A percentile compares a stretch with the other conserved stretches of the same genome.
Evolutionary conservation across 2,113 vertebrate species (phyloP).

Genomic region (Canis aureus): DNA sequence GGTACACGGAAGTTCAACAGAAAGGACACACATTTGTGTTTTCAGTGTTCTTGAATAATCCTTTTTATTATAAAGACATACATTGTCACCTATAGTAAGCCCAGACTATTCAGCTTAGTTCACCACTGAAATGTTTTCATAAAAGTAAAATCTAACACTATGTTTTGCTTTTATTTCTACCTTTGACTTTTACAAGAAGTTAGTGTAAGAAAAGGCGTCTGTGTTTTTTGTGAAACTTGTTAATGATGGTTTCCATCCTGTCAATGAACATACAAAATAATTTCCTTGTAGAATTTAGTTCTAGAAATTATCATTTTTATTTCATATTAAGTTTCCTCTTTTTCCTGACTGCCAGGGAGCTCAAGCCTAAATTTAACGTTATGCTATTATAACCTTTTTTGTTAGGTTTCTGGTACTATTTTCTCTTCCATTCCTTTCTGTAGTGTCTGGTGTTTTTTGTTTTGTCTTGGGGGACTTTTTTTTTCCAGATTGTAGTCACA

Average conservation of each 20-base stretch:
- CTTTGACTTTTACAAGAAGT: neutral
- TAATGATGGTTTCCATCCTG: neutral
- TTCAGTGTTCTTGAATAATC: neutral
- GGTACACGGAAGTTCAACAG: neutral
- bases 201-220: neutral
- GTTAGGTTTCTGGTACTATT: neutral
- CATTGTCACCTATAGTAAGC: neutral
- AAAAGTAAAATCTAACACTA: neutral
- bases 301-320: conserved; percentile 5
- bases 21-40: neutral
- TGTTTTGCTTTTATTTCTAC: conserved; percentile 32
- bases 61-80: neutral
- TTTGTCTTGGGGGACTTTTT: neutral
- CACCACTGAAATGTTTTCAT: neutral
- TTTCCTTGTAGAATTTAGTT: conserved; percentile 16
- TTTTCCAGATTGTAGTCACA: neutral
- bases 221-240: neutral
- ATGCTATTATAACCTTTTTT: neutral
- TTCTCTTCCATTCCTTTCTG: neutral
- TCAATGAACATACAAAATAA: neutral
- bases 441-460: neutral
- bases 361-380: neutral
- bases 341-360: neutral
- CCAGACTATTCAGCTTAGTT: neutral
- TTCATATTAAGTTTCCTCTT: neutral